Percentiles rank a stretch among this genome's conserved stretches.
phyloP scores from a whole-genome alignment of 2,113 vertebrate species.

The Sclerurus mexicanus region DNA sequence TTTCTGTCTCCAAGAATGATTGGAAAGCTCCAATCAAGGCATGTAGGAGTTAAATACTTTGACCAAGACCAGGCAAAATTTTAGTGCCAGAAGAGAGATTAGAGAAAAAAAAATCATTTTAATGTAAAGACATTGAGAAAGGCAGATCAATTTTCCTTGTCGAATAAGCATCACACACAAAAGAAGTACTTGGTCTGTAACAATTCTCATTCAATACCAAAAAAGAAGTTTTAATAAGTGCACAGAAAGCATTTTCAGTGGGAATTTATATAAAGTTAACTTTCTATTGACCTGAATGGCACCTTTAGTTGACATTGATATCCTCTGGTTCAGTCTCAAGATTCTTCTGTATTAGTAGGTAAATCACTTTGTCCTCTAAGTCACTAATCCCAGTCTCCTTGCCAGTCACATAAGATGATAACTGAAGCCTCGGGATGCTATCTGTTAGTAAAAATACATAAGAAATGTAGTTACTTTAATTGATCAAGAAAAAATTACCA shows the following conservation, averaged over 20 bases:
- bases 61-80: neutral
- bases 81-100: neutral
- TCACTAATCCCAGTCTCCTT: neutral
- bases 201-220: neutral
- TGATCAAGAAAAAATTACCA: neutral
- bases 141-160: constrained; percentile 1
- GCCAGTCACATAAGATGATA: neutral
- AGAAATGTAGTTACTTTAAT: neutral
- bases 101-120: neutral
- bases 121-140: neutral
- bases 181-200: neutral
- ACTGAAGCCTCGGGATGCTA: neutral
- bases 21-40: neutral
- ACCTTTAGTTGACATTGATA: neutral
- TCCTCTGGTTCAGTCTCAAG: neutral
- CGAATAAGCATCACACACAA: neutral
- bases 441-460: neutral
- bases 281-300: neutral
- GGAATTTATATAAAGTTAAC: neutral
- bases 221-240: neutral
- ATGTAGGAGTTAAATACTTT: neutral
- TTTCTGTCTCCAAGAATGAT: neutral
- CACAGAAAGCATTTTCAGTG: neutral
- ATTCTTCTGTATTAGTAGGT: neutral
- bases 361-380: neutral